Evolutionary conservation across 2,888 invertebrate genomes (phyloP).

Genomic region (Coleophora flavipennella): DNA sequence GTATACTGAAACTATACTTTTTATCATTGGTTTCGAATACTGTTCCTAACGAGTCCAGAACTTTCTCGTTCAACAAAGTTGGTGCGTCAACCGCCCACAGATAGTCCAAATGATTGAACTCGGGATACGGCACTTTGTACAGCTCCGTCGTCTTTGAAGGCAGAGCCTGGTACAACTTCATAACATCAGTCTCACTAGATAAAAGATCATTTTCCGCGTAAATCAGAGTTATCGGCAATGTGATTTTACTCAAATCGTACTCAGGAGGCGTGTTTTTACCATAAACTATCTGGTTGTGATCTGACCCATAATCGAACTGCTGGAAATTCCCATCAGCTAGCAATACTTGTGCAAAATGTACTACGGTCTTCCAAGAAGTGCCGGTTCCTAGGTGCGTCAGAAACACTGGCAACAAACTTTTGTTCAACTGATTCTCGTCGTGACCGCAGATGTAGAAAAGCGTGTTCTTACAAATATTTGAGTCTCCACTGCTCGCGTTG

Average conservation of each 20-base stretch:
- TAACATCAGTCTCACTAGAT: constrained; percentile 76
- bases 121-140: constrained; percentile 69
- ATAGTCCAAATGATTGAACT: constrained; percentile 83
- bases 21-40: constrained; percentile 6
- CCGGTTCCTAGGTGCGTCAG: constrained; percentile 81
- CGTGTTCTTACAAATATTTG: constrained; percentile 77
- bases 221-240: constrained; percentile 75
- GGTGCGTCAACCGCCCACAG: constrained; percentile 76
- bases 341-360: constrained; percentile 78
- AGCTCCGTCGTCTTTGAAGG: constrained; percentile 57
- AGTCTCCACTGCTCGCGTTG: constrained; percentile 56
- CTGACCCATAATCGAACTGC: constrained; percentile 78
- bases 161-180: constrained; percentile 57
- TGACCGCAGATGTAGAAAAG: constrained; percentile 82
- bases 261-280: constrained; percentile 71
- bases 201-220: constrained; percentile 81
- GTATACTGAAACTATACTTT: constrained; percentile 3
- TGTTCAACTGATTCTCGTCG: constrained; percentile 78
- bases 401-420: constrained; percentile 78
- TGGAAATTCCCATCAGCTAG: constrained; percentile 68
- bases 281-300: constrained; percentile 71
- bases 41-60: constrained; percentile 41
- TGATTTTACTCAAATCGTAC: constrained; percentile 74
- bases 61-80: constrained; percentile 67
- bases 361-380: constrained; percentile 79